Base-by-base conservation (phyloP, 2,888 invertebrate species). In the Drosophila atripex region DNA sequence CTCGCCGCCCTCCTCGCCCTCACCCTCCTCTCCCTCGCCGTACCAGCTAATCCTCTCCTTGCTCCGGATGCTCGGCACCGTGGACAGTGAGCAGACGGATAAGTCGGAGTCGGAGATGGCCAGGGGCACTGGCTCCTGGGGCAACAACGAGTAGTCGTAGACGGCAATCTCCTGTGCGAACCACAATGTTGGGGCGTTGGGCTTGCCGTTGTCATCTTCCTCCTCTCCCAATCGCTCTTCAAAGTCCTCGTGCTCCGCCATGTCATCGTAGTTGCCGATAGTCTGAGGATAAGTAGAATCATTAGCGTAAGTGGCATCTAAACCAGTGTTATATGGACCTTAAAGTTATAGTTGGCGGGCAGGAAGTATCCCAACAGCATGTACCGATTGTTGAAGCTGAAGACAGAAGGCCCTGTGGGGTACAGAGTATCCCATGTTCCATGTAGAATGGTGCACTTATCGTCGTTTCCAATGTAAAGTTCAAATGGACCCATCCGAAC, bases 361-460 rank as follows among this genome's bases (percentile, higher is more conserved):
- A 93, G 93, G 92, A 93, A 96, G 80, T 92, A 95, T 0, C 96
- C 96, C 77, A 95, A 95, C 75, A 95, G 94, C 93, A 96, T 95
- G 76, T 94, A 94, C 71, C 94, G 94, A n/a, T 94, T 94, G 73
- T 96, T 94, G 78, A 96, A 96, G 3, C 94, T 94, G 80, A 95
- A 96, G 60, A 95, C 95, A 0, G 96, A 96, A 0, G 94, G 93
- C 0, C 96, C 96, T 77, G 93, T 93, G 0, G 96, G 95, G 88
- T 94, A 92, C 35, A 95, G 94, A 68, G 93, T 93, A 58, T 94
- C 92, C 94, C 96, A 97, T 6, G 92, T 93, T 0, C 96, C 96
- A 80, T 96, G 95, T 78, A 93, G 95, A 9, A 88, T 77, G 3
- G 75, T 84, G 66, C 75, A 77, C 39, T 80, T 88, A 25, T 95